Evolutionary conservation across 2,113 vertebrate genomes (phyloP), one percentile per base, ranked within the genome.

Genomic region (Corynorhinus townsendii): DNA sequence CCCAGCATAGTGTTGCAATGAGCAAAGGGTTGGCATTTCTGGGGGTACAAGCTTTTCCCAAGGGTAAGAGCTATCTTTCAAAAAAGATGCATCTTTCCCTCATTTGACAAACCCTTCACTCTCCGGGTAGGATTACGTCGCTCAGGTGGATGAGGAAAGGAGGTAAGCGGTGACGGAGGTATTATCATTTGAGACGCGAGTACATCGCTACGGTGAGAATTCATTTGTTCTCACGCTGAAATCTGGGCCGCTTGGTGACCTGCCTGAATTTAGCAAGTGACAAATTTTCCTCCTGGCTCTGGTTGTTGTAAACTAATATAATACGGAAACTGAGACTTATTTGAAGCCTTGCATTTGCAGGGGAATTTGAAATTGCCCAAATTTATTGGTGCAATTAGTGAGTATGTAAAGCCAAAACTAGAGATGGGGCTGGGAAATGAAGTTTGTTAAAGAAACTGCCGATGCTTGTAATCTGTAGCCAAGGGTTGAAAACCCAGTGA

Each of bases 41-140:
- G 86, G 76, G 94, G 85, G 66, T 68, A 86, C 45, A 90, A 49
- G 68, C 33, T 90, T 91, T 97, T 43, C 83, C 73, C 88, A 91
- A 59, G 84, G 98, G 98, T 99, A 98, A 99, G 99, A 59, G 40
- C 94, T 94, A 24, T 59, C 95, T 98, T 96, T 97, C 26, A 56
- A 56, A 59, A 59, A 86, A 90, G 28, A 75, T 59, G 59, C 95
- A 94, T 90, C 11, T 64, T 95, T 33, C n/a, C 33, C 16, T 95
- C 76, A 66, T 94, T 90, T 87, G 94, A 90, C 43, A 54, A 26
- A 64, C 33, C 3, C 26, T 79, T 30, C 35, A 43, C 16, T 77
- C 81, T 92, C 69, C 2, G 93, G 93, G 59, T 62, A 47, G 92
- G 80, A 81, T 95, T 95, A 94, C 43, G 0, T 9, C 62, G 90